Conservation (phyloP, 2,888 invertebrate genomes). For the Sphecodes monilicornis region DNA sequence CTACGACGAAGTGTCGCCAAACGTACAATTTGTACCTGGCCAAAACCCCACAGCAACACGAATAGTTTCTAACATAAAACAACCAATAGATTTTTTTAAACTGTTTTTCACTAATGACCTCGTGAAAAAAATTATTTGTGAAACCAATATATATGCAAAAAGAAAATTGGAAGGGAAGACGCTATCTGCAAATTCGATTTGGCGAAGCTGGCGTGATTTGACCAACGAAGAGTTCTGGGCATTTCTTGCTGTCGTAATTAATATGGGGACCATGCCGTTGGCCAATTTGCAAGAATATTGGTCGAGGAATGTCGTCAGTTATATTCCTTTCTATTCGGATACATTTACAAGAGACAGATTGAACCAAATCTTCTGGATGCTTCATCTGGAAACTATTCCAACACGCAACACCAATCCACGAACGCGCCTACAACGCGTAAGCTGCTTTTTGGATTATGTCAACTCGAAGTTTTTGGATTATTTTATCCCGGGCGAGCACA, state of each 20-base stretch:
- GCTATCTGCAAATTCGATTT: slow-evolving; percentile 44
- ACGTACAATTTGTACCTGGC: slow-evolving; percentile 54
- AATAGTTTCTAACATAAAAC: slow-evolving; percentile 37
- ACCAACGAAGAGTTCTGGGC: slow-evolving; percentile 51
- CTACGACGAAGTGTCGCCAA: slow-evolving; percentile 53
- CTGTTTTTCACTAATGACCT: slow-evolving; percentile 50
- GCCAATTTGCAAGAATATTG: slow-evolving; percentile 9
- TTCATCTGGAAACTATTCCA: neutral
- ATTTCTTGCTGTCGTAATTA: slow-evolving; percentile 21
- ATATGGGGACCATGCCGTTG: slow-evolving; percentile 11
- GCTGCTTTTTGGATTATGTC: neutral
- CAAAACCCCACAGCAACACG: slow-evolving; percentile 51
- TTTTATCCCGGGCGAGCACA: neutral
- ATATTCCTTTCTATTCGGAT: slow-evolving; percentile 44
- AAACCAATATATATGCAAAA: slow-evolving; percentile 45
- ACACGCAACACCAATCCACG: neutral
- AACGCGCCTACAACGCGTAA: slow-evolving; percentile 1
- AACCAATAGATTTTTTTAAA: slow-evolving; percentile 55
- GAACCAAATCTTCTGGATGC: neutral
- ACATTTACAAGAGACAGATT: slow-evolving; percentile 44
- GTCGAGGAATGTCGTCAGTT: slow-evolving; percentile 6
- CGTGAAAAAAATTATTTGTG: slow-evolving; percentile 35
- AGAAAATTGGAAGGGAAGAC: slow-evolving; percentile 50
- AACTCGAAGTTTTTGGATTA: neutral
- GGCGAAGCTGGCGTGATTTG: slow-evolving; percentile 57